Conservation (phyloP, 1,140 invertebrate genomes). For the Neomicropteryx cornuta region DNA sequence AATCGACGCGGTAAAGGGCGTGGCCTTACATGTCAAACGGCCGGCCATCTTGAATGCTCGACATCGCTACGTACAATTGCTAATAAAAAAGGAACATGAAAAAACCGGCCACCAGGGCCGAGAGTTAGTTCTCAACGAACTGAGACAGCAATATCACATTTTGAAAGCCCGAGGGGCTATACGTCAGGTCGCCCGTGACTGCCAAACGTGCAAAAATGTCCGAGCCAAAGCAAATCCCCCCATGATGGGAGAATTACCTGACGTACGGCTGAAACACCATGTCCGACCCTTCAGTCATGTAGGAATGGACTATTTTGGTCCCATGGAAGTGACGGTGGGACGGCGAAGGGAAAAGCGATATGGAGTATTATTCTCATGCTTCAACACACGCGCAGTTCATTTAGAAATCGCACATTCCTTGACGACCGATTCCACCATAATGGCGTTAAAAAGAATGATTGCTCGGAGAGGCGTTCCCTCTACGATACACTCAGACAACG, state of each 20-base stretch:
- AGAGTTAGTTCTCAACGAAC: slow-evolving; percentile 16
- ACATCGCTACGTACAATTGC: not conserved
- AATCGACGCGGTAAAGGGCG: not conserved
- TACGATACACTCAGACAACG: slow-evolving; percentile 19
- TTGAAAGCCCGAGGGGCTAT: slow-evolving; percentile 9
- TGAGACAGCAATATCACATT: slow-evolving; percentile 16
- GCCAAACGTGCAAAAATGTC: slow-evolving; percentile 8
- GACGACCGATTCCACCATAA: slow-evolving; percentile 16
- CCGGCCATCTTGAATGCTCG: slow-evolving; percentile 5
- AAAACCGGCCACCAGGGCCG: slow-evolving; percentile 8
- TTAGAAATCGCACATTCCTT: slow-evolving; percentile 16
- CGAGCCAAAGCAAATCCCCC: slow-evolving; percentile 8
- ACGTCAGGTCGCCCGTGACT: not conserved
- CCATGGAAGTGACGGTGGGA: slow-evolving; percentile 15
- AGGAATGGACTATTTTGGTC: slow-evolving; percentile 22
- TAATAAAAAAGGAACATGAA: slow-evolving; percentile 12
- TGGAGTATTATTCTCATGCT: slow-evolving; percentile 21
- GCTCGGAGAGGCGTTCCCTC: slow-evolving; percentile 10
- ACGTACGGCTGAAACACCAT: slow-evolving; percentile 12
- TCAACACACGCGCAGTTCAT: slow-evolving; percentile 15
- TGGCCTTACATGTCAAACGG: not conserved
- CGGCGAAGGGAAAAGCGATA: slow-evolving; percentile 20
- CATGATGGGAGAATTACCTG: slow-evolving; percentile 13
- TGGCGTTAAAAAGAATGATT: slow-evolving; percentile 18
- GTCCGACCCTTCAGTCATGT: slow-evolving; percentile 15